Base-by-base conservation (phyloP, 2,888 invertebrate genomes). In the Argyresthia goedartella region DNA sequence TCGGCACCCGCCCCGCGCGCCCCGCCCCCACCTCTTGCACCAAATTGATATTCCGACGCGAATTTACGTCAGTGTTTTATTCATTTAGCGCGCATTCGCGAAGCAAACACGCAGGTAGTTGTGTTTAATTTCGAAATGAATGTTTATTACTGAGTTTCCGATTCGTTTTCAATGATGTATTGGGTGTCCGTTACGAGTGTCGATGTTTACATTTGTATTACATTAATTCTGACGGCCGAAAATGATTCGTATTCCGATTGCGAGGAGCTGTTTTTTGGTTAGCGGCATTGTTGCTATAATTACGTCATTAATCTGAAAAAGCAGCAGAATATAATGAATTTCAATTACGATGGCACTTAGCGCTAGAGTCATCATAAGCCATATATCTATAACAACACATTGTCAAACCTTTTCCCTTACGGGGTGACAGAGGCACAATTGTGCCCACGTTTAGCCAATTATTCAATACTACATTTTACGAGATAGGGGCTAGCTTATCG, bases 111-210 rank as follows among this genome's bases (percentile, higher is more conserved):
- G 69, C 82, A 81, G 81, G 84, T 85, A 76, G 78, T 69, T 81
- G 79, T 85, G 81, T 86, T 86, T 85, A 84, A 86, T 85, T 84
- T 80, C 69, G 80, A 76, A 84, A 84, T 82, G 78, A 82, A 82
- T 85, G 84, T 82, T 79, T 81, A 82, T 85, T 82, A 84, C 72
- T 62, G 75, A 69, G 78, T 77, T 79, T 76, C 80, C 77, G 81
- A 71, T 75, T 71, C 75, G 71, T 74, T 74, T 76, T 71, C 72
- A 67, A 71, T 73, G 70, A 69, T 68, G 71, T 66, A 61, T 58
- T 56, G 15, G 35, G 14, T 39, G 36, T 48, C 36, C 48, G 35
- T 34, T 35, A 13, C 59, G 61, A 61, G 61, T 60, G 59, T 49
- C 35, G 52, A 52, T 59, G 57, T 60, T 61, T 59, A 58, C 57